Percentiles rank a stretch among this genome's conserved stretches.
Evolutionary conservation across 23 tunicate species (phyloP).

Genomic region (Phallusia fumigata): DNA sequence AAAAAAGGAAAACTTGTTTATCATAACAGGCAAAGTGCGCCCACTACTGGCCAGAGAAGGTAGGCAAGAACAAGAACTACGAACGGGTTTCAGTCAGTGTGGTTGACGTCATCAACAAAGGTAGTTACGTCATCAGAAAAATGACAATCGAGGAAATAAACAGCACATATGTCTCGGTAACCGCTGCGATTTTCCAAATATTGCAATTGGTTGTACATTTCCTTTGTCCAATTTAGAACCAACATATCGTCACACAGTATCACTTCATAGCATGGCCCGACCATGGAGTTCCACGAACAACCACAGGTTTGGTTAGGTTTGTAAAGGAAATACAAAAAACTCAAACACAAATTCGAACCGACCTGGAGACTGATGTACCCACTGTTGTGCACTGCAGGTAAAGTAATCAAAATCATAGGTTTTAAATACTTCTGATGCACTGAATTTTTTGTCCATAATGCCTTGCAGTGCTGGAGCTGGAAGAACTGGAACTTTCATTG

Average conservation of each 20-base stretch:
- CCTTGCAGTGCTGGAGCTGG: constrained; percentile 71
- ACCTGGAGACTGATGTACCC: neutral
- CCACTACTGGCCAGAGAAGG: neutral
- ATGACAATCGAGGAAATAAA: neutral
- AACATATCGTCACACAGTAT: neutral
- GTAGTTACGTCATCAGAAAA: neutral
- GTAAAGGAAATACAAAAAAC: neutral
- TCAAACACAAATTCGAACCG: neutral
- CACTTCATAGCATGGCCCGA: constrained; percentile 3
- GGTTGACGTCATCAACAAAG: neutral
- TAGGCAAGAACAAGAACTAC: neutral
- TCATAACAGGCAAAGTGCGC: neutral
- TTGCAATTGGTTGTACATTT: too few species aligned
- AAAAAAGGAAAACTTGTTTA: too few species aligned
- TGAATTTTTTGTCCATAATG: neutral
- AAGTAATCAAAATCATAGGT: neutral
- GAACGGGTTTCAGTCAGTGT: neutral
- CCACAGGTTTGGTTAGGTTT: constrained; percentile 3
- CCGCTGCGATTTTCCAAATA: too few species aligned
- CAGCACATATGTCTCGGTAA: neutral
- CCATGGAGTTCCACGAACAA: neutral
- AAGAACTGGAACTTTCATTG: constrained; percentile 60
- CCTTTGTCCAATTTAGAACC: neutral
- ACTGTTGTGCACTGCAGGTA: neutral
- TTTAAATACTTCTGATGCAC: neutral